Evolutionary conservation across 2,797 vertebrate genomes (phyloP).

Genomic region (Hyperoplus immaculatus): DNA sequence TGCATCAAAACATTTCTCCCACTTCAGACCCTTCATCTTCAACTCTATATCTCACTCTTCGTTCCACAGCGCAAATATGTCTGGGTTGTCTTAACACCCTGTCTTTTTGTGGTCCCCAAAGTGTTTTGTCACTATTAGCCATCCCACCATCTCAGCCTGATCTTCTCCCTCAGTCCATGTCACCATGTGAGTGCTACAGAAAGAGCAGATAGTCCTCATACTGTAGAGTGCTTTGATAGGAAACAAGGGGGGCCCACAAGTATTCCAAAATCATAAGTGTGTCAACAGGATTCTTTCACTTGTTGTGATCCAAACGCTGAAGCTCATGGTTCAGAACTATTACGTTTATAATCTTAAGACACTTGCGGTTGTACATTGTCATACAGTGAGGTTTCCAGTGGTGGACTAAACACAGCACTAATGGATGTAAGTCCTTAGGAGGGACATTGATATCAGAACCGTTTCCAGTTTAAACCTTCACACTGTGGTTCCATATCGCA

Average conservation of each 20-base stretch:
- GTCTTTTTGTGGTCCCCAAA: slow-evolving; percentile 55
- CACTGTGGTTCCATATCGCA: neutral
- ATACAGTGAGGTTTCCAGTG: neutral
- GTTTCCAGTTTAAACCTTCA: neutral
- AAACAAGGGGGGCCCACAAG: slow-evolving; percentile 1
- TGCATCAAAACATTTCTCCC: slow-evolving; percentile 57
- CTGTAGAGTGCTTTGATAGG: too few species aligned
- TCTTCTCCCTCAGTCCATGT: slow-evolving; percentile 38
- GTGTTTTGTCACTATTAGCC: slow-evolving; percentile 51
- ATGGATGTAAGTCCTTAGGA: too few species aligned
- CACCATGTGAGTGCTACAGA: slow-evolving; percentile 40
- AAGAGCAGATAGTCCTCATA: slow-evolving; percentile 27
- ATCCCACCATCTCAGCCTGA: slow-evolving; percentile 35
- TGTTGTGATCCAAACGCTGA: slow-evolving; percentile 27
- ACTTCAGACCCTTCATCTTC: slow-evolving; percentile 57
- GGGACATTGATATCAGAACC: neutral
- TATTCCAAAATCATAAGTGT: slow-evolving; percentile 31
- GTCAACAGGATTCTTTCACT: slow-evolving; percentile 30
- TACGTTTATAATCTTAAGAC: too few species aligned
- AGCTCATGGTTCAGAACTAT: neutral
- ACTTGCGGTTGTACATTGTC: too few species aligned
- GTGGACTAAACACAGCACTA: neutral
- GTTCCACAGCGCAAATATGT: slow-evolving; percentile 48
- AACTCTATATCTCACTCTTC: slow-evolving; percentile 50
- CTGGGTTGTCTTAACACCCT: slow-evolving; percentile 51